Evolutionary conservation across 2,888 invertebrate species (phyloP), one percentile per base, ranked within the genome.

Genomic region (Orthosia cruda): DNA sequence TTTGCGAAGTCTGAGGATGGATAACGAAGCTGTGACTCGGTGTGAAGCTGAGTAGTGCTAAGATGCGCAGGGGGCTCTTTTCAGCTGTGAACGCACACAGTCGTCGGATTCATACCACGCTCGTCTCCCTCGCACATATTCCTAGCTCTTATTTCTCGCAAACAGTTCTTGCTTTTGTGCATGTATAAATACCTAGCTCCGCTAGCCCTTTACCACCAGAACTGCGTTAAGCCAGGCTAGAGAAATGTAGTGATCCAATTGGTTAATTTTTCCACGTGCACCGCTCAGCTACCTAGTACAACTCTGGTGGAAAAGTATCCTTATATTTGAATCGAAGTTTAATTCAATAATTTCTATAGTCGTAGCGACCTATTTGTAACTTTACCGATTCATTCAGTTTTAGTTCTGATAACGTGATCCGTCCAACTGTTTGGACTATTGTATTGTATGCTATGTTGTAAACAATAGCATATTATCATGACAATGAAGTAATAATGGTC

Each of bases 341-440:
- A 79, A n/a, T 76, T 72, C 45, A 84, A 86, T 84, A 67, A 82
- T 75, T 61, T 57, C 20, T 20, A 50, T 47, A 52, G 26, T 79
- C 40, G 57, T 20, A 74, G 57, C 64, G 74, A 67, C 70, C 80
- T 67, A 74, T 45, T 83, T 83, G 63, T 59, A 57, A 59, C 40
- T 59, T 55, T 18, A 59, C 15, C 45, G 32, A 83, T 83, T 67
- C 13, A 57, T 52, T 18, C 7, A 18, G 23, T 65, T 62, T 54
- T n/a, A 67, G 32, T 2, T 63, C 40, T 26, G 50, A 59, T 77
- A 66, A 26, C 20, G 50, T 59, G 66, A 54, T 61, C 23, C 4
- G 0, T 58, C 20, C 45, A n/a, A 61, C 63, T 59, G 23, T 57
- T 55, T 40, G 3, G 3, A n/a, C 13, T 52, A 65, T 50, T 65